Percentiles rank a stretch among this genome's conserved stretches.
Conservation (phyloP, 2,888 invertebrate genomes). For the Chrysolina americana region DNA sequence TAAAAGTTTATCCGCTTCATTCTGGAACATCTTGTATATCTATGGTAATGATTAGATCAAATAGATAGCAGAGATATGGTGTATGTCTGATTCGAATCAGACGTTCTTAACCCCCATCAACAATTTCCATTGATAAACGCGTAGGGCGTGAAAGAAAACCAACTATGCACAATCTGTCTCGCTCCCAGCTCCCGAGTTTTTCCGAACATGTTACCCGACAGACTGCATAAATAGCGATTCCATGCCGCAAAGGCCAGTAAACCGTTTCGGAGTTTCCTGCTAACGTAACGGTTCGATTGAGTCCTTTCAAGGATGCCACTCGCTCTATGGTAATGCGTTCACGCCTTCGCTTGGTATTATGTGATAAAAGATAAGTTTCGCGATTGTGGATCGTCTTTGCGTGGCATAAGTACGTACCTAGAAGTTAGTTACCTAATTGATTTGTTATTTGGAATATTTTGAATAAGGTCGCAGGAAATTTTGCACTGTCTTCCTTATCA, state of each 20-base stretch:
- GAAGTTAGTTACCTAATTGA: not conserved
- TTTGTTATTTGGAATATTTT: no score
- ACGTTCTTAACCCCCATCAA: not conserved
- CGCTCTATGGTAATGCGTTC: conserved; percentile 13
- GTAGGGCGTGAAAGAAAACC: conserved; percentile 20
- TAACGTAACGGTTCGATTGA: conserved; percentile 15
- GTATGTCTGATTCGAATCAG: conserved; percentile 1
- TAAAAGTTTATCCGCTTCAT: no score
- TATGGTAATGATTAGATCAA: no score
- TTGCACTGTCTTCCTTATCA: no score
- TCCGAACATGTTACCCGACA: not conserved
- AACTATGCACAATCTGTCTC: not conserved
- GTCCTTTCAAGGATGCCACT: not conserved
- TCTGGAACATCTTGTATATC: no score
- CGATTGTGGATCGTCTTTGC: not conserved
- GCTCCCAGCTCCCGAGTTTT: conserved; percentile 3
- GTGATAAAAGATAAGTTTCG: conserved; percentile 1
- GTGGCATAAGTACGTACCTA: not conserved
- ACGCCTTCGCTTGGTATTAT: not conserved
- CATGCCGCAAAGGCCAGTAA: conserved; percentile 24
- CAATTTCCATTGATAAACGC: conserved; percentile 19
- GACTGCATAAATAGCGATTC: conserved; percentile 19
- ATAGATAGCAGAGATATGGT: not conserved
- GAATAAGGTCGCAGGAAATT: no score
- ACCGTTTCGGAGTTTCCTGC: conserved; percentile 11